Base-by-base conservation (phyloP, 2,888 invertebrate species). In the Myopa testacea region DNA sequence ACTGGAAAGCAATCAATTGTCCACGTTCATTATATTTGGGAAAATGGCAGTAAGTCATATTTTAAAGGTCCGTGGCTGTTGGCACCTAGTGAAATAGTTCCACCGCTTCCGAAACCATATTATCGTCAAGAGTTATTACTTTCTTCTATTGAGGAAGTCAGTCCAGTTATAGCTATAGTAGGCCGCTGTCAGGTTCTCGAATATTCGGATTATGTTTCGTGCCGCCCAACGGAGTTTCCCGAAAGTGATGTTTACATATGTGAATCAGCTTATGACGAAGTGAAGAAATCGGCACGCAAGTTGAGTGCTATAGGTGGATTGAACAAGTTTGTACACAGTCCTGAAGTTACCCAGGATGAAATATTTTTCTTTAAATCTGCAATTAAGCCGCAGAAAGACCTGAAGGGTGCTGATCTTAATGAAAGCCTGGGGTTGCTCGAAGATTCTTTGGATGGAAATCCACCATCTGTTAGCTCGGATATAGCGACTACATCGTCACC, bases 51-150 rank as follows among this genome's bases (percentile, higher is more conserved):
- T 72, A 95, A 95, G 87, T 94, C 95, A 75, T 97, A 94, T 87
- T 97, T 99, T 90, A 95, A 95, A 80, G 99, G 99, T 0, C 97
- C 98, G 0, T 97, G 96, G 94, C 93, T 98, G 82, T 93, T 98
- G 76, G 93, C 95, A 71, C 97, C 98, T 0, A 91, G 93, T 2
- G 98, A 98, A 89, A 94, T 98, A 16, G 74, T 80, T 63, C 93
- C 95, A 14, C 95, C 95, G 85, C 19, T 81, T 70, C 93, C 95
- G 14, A 90, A 93, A 90, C 92, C 95, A 71, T 98, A 97, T 90
- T 99, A 96, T 91, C 95, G 96, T 84, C 96, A 97, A 90, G 99
- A 99, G 90, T 93, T 98, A 79, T 93, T 98, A 84, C 91, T 97
- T 55, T 97, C 97, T 50, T 95, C 96, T 0, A 93, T 96, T 81